Conservation (phyloP, 1,140 invertebrate genomes). For the Aplysia californica region DNA sequence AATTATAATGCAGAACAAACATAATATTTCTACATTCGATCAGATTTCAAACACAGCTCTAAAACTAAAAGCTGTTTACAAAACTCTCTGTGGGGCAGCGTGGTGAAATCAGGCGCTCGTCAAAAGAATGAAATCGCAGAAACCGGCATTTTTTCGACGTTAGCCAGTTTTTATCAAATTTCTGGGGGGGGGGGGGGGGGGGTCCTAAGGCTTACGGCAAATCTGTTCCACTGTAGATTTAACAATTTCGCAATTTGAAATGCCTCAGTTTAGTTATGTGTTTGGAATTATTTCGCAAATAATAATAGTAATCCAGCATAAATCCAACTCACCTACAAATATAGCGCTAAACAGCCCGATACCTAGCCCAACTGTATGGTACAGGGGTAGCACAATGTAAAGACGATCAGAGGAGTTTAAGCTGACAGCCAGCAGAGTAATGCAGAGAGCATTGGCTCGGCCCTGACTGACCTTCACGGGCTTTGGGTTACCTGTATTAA, state of each 20-base stretch:
- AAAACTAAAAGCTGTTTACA: too few relatives aligned
- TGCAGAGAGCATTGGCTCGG: conserved; percentile 31
- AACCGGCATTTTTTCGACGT: too few relatives aligned
- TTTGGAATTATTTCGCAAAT: neutral
- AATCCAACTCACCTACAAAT: neutral
- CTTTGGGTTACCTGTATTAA: conserved; percentile 41
- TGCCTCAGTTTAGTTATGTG: neutral
- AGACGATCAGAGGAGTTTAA: conserved; percentile 40
- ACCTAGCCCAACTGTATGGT: conserved; percentile 47
- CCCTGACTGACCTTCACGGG: conserved; percentile 41
- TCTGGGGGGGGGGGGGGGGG: too few relatives aligned
- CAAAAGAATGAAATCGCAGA: too few relatives aligned
- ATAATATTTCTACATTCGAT: neutral
- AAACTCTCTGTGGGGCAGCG: too few relatives aligned
- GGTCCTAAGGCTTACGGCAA: neutral
- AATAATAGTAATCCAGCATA: neutral
- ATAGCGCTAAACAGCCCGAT: conserved; percentile 40
- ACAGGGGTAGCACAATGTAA: conserved; percentile 52
- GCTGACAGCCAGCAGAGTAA: conserved; percentile 25
- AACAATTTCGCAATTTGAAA: neutral
- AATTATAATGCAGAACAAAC: neutral
- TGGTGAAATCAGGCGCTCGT: too few relatives aligned
- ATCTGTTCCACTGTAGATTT: neutral
- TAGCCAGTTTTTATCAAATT: too few relatives aligned
- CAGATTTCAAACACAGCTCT: too few relatives aligned